Percentiles rank a stretch among this genome's conserved stretches.
Evolutionary conservation across 2,113 vertebrate species (phyloP).

Genomic region (Callospermophilus lateralis): DNA sequence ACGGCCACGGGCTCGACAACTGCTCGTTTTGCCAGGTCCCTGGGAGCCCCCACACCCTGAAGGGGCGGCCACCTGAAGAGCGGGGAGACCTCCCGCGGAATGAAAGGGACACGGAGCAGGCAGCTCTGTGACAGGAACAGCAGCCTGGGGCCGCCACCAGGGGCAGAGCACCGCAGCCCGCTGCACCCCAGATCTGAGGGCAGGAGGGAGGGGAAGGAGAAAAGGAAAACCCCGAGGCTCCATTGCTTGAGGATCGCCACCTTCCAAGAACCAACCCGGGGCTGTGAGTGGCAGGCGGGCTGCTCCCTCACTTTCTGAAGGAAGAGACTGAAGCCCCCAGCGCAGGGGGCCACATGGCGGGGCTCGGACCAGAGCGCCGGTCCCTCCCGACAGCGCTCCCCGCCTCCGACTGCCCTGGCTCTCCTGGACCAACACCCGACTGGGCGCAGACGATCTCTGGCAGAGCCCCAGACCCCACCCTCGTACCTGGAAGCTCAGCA

Average conservation of each 20-base stretch:
- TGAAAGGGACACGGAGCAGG: too few relatives aligned
- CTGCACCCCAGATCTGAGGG: too few relatives aligned
- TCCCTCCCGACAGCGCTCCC: neutral
- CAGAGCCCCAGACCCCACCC: neutral
- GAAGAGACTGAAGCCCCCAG: neutral
- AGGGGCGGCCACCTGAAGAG: too few relatives aligned
- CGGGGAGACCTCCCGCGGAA: too few relatives aligned
- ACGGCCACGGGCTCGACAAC: fast-evolving
- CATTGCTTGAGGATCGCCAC: too few relatives aligned
- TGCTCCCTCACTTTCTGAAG: neutral
- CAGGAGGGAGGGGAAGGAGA: too few relatives aligned
- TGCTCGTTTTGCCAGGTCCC: neutral
- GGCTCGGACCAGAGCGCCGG: neutral
- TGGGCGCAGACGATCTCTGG: neutral
- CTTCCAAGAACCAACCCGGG: neutral
- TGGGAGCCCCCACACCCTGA: too few relatives aligned
- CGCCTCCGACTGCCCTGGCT: fast-evolving
- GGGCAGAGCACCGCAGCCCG: too few relatives aligned
- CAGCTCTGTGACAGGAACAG: too few relatives aligned
- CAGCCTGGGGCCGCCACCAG: too few relatives aligned
- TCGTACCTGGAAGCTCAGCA: neutral
- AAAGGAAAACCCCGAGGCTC: too few relatives aligned
- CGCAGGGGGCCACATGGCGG: fast-evolving
- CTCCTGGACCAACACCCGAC: neutral
- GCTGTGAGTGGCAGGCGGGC: too few relatives aligned